Evolutionary conservation across 2,797 vertebrate genomes (phyloP).

Genomic region (Podargus strigoides): DNA sequence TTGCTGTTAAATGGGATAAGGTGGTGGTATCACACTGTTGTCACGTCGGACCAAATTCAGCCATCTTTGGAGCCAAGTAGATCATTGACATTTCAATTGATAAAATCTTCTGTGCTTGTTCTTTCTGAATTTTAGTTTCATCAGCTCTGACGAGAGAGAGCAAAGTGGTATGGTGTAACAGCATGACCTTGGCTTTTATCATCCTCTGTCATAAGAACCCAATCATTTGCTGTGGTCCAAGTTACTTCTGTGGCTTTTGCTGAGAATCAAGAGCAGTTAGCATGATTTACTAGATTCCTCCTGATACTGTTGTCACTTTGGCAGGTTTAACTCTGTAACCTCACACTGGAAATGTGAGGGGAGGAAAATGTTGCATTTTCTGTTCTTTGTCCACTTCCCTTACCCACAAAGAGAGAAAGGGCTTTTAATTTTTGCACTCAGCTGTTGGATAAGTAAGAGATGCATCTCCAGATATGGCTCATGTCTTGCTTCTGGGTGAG

Average conservation of each 20-base stretch:
- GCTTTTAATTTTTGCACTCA: not conserved
- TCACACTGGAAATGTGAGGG: not conserved
- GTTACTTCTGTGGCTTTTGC: not conserved
- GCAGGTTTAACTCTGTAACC: not conserved
- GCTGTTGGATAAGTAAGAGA: not conserved
- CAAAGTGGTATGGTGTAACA: not conserved
- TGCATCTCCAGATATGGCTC: not conserved
- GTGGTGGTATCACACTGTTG: not conserved
- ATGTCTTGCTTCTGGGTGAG: not conserved
- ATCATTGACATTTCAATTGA: not conserved
- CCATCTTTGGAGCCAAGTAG: not conserved
- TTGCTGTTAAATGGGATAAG: not conserved
- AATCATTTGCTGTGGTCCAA: not conserved
- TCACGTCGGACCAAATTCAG: not conserved
- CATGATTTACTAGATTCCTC: too few species aligned
- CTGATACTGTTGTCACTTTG: not conserved
- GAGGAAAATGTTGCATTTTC: not conserved
- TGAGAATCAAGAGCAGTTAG: not conserved
- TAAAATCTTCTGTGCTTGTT: not conserved
- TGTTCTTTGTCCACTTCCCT: not conserved
- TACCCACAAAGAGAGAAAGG: not conserved
- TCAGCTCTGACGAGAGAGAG: not conserved
- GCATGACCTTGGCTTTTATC: not conserved
- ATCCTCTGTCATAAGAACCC: not conserved
- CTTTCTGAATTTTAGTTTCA: not conserved